These are phyloP conservation scores for Hippocampus mohnikei DNA, from an alignment of 2,113 vertebrate genomes.

Conservation along the genomic window DNA sequence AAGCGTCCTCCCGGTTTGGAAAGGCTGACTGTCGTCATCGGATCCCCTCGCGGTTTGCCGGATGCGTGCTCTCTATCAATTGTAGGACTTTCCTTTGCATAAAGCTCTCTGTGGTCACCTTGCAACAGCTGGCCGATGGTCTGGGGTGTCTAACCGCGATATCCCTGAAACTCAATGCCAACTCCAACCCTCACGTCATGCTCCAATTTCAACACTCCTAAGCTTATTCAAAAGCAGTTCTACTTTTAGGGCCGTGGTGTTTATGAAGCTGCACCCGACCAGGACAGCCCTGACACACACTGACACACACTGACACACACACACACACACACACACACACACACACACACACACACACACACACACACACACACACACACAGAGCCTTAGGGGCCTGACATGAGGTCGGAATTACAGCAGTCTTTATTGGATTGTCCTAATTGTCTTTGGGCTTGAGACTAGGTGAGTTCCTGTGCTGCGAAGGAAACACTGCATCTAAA, in stretches of 20 bases:
- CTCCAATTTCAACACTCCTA: constrained; percentile 56
- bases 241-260: constrained; percentile 31
- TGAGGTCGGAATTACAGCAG: constrained; percentile 52
- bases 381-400: constrained; percentile 39
- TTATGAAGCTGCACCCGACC: constrained; percentile 37
- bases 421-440: constrained; percentile 74
- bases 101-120: constrained; percentile 59
- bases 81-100: constrained; percentile 62
- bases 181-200: constrained; percentile 18
- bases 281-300: constrained; percentile 26
- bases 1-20: constrained; percentile 51
- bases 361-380: neutral
- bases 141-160: constrained; percentile 52
- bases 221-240: constrained; percentile 48
- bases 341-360: too few relatives aligned
- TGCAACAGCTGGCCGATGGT: constrained; percentile 60
- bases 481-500: constrained; percentile 41
- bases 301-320: constrained; percentile 12
- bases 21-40: constrained; percentile 59
- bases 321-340: too few relatives aligned
- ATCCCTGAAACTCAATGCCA: constrained; percentile 56
- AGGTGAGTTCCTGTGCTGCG: constrained; percentile 50
- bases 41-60: constrained; percentile 46
- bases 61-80: constrained; percentile 40
- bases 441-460: constrained; percentile 69